Conservation (phyloP, 2,797 vertebrate genomes). For the Neosilurus hyrtlii region DNA sequence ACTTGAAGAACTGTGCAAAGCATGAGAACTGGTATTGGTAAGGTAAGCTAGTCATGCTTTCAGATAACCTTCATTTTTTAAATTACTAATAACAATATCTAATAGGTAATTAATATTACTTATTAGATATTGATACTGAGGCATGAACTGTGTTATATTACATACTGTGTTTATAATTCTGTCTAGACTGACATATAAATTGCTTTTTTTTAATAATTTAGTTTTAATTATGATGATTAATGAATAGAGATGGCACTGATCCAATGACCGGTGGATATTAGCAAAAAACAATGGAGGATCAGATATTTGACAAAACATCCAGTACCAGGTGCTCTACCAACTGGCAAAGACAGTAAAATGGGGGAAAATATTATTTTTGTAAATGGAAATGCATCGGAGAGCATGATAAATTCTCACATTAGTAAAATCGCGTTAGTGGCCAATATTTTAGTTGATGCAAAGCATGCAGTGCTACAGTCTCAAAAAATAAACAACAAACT, state of each 20-base stretch:
- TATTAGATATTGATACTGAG: background rate
- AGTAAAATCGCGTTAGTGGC: background rate
- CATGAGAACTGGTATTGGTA: background rate
- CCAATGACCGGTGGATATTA: background rate
- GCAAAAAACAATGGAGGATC: background rate
- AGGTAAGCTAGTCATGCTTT: background rate
- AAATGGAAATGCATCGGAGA: background rate
- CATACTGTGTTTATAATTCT: background rate
- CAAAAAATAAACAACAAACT: background rate
- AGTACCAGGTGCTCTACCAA: background rate
- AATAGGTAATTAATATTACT: too few relatives aligned
- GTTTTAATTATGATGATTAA: background rate
- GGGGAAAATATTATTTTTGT: background rate
- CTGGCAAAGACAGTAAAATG: background rate
- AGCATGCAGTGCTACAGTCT: background rate
- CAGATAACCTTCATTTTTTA: slow-evolving; percentile 16
- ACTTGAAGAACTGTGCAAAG: background rate
- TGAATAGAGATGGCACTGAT: background rate
- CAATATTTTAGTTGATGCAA: background rate
- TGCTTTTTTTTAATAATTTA: background rate
- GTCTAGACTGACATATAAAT: background rate
- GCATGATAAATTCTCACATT: background rate
- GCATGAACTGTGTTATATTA: background rate
- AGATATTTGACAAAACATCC: background rate
- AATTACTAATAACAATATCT: too few relatives aligned